Conservation (phyloP, 1,140 invertebrate genomes). For the Drosophila nebulosa region DNA sequence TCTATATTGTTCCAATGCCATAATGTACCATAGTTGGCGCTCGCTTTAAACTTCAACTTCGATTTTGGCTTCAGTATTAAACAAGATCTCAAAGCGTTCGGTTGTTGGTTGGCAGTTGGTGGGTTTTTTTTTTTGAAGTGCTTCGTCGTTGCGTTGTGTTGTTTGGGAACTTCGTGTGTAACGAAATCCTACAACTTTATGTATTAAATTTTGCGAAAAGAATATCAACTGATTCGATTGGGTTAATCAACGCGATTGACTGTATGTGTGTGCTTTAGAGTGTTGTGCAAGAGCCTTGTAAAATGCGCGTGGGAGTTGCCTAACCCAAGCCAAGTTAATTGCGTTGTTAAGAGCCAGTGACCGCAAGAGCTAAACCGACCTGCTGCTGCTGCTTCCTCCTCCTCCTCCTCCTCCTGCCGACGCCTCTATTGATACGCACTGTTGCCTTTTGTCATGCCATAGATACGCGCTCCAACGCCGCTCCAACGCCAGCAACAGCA, state of each 20-base stretch:
- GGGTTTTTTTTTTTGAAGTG: background rate
- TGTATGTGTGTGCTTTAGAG: conserved; percentile 5
- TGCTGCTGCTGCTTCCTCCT: background rate
- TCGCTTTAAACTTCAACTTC: conserved; percentile 55
- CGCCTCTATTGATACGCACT: conserved; percentile 66
- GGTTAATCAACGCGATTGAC: conserved; percentile 26
- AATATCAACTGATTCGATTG: conserved; percentile 13
- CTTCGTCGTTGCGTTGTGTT: too few species aligned
- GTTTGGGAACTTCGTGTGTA: too few species aligned
- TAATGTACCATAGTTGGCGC: conserved; percentile 19
- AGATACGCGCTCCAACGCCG: conserved; percentile 47
- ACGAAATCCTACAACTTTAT: conserved; percentile 1
- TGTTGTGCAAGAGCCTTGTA: conserved; percentile 33
- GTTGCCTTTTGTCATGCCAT: conserved; percentile 70
- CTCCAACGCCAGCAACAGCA: conserved; percentile 28
- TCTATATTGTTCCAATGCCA: conserved; percentile 34
- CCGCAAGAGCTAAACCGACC: conserved; percentile 20
- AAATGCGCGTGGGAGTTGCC: conserved; percentile 57
- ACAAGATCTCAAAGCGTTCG: conserved; percentile 70
- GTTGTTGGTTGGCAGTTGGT: conserved; percentile 4
- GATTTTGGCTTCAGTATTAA: conserved; percentile 62
- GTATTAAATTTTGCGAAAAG: conserved; percentile 29
- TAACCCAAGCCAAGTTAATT: conserved; percentile 52
- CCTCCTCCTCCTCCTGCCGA: background rate
- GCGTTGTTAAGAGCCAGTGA: conserved; percentile 65